Evolutionary conservation across 2,888 invertebrate species (phyloP), one percentile per base, ranked within the genome.

Genomic region (Cephus sareptanus): DNA sequence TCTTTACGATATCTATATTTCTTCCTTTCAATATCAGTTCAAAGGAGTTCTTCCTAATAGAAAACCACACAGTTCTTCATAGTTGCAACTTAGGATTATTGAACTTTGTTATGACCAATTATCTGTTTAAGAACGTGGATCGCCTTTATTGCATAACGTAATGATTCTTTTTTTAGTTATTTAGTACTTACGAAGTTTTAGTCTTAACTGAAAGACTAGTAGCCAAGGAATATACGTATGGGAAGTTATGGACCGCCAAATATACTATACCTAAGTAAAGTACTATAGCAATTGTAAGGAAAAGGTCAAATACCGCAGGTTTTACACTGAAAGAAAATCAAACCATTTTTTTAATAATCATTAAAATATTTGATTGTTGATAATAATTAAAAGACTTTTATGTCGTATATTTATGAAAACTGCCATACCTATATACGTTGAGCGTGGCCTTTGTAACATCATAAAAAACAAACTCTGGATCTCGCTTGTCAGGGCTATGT

Each of bases 271-370:
- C 94, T 77, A 99, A 94, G 92, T 99, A 99, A 34, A 95, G 93
- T 68, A 96, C 93, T 88, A 99, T 98, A 69, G 95, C 95, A 80
- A 97, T 92, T 1, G 98, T 98, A 23, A 99, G 94, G 85, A 99
- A 96, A 86, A 99, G 94, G 93, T 99, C 99, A 93, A 99, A 99
- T 78, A 99, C 96, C 13, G 99, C 99, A 81, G 99, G 99, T 91
- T 99, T 99, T 11, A 99, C 98, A 91, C 98, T 97, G 94, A 86
- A 95, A 94, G 81, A 80, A 87, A 84, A 86, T 85, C 84, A 83
- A 77, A 83, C 40, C 81, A 80, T 76, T 74, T 34, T 77, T 56
- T 73, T 3, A 76, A 71, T 40, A 69, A 56, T 35, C 4, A 15
- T 15, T 35, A 23, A 33, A 69, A 76, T 30, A 76, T 15, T 69